Conservation (phyloP, 1,140 invertebrate species). For the Procambarus clarkii region DNA sequence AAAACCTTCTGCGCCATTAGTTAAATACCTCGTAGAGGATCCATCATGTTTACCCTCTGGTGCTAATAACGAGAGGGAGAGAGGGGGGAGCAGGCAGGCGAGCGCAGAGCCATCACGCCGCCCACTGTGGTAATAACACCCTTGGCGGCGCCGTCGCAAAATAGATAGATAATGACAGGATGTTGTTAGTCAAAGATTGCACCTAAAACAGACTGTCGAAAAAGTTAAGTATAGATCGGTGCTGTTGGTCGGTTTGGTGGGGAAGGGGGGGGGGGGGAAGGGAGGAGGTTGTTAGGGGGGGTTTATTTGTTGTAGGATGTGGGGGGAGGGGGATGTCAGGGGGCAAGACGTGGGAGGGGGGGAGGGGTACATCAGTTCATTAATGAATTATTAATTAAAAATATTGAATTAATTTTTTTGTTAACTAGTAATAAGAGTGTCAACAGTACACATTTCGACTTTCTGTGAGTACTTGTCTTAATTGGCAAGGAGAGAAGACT, state of each 20-base stretch:
- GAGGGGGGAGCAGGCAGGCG: neutral
- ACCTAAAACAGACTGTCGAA: conserved; percentile 1
- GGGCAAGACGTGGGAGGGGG: neutral
- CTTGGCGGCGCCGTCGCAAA: neutral
- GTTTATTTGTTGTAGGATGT: too few species aligned
- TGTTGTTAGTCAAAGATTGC: neutral
- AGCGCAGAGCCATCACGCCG: neutral
- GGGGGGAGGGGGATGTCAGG: neutral
- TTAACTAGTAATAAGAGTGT: too few species aligned
- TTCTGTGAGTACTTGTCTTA: too few species aligned
- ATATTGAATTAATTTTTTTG: too few species aligned
- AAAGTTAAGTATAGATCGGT: neutral
- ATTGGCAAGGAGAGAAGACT: too few species aligned
- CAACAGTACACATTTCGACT: too few species aligned
- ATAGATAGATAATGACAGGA: neutral
- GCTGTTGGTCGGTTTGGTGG: too few species aligned
- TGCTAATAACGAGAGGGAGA: neutral
- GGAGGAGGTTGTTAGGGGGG: too few species aligned
- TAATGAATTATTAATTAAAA: too few species aligned
- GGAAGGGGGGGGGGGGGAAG: too few species aligned
- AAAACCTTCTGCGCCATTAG: neutral
- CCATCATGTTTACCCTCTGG: neutral
- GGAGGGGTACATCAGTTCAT: neutral
- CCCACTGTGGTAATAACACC: neutral
- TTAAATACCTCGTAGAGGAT: neutral